Evolutionary conservation across 2,888 invertebrate genomes (phyloP), one percentile per base, ranked within the genome.

Genomic region (Aspidiotus destructor): DNA sequence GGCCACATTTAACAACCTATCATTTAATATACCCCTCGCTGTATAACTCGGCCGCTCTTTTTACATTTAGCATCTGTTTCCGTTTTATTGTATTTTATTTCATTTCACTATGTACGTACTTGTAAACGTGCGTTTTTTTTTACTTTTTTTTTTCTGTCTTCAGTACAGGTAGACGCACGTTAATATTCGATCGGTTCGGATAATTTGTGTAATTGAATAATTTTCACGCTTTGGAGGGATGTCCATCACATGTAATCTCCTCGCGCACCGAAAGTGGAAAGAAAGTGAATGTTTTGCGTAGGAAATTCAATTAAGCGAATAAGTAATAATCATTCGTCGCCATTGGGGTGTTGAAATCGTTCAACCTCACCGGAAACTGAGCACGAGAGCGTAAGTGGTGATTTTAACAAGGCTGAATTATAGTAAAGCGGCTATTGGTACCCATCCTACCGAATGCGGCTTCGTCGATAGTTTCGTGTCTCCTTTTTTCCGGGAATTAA

Each of bases 1-100:
- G 57, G 65, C 65, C 65, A 17, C 65, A 10, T 55, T 58, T 65
- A 65, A 65, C 65, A 65, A 65, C 65, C 65, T 65, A 65, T 65
- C 65, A 65, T 65, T 65, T 65, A 58, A 65, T 65, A 65, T 44
- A 65, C 65, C 57, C 65, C 58, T 58, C 58, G 28, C 58, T 58
- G 28, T 28, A 28, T 5, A 28, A 28, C 28, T 58, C 28, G 13
- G 42, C 65, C 55, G 15, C 44, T 58, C 17, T 58, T 58, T 15
- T 44, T 16, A 57, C 55, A 58, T 54, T 52, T 58, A 65, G 55
- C 65, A 65, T 65, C 65, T 65, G 65, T 65, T 65, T 65, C 65
- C 65, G 65, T 65, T 65, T 58, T 65, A 65, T 65, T 64, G 41
- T 58, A 65, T 65, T 58, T 42, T 58, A 41, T 64, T 63, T 28